Percentiles rank a stretch among this genome's conserved stretches.
Evolutionary conservation across 1,140 invertebrate species (phyloP).

Genomic region (Aphelenchoides fujianensis): DNA sequence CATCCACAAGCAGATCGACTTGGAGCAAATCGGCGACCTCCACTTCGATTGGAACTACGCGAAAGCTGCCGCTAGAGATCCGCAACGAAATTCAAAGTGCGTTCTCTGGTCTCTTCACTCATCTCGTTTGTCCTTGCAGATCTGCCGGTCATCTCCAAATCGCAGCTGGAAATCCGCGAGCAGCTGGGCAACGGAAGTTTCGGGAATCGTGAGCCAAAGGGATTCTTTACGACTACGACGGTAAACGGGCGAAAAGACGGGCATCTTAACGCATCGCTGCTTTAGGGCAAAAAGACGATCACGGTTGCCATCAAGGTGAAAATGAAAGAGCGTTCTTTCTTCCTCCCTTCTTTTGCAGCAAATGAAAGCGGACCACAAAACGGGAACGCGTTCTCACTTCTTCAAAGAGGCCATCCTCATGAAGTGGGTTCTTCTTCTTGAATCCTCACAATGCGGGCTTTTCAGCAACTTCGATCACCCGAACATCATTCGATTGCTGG

Average conservation of each 20-base stretch:
- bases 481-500: constrained; percentile 84
- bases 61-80: constrained; percentile 40
- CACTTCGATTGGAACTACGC: constrained; percentile 30
- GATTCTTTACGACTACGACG: constrained; percentile 52
- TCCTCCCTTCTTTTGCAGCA: no score
- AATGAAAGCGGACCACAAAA: constrained; percentile 80
- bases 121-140: no score
- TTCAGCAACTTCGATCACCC: constrained; percentile 85
- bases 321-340: no score
- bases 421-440: constrained; percentile 67
- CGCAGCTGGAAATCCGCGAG: constrained; percentile 34
- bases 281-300: no score
- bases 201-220: constrained; percentile 92
- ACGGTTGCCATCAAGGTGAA: no score
- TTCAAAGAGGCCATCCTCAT: constrained; percentile 92
- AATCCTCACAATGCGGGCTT: constrained; percentile 6
- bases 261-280: no score
- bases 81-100: constrained; percentile 55
- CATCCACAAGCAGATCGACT: constrained; percentile 41
- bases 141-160: constrained; percentile 35
- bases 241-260: constrained; percentile 63
- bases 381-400: constrained; percentile 92
- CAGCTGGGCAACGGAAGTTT: constrained; percentile 93
- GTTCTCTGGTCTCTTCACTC: no score
- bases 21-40: constrained; percentile 42